These are phyloP conservation scores for Brachionus calyciflorus DNA, from an alignment of 1,140 invertebrate genomes.

Conservation along the genomic window DNA sequence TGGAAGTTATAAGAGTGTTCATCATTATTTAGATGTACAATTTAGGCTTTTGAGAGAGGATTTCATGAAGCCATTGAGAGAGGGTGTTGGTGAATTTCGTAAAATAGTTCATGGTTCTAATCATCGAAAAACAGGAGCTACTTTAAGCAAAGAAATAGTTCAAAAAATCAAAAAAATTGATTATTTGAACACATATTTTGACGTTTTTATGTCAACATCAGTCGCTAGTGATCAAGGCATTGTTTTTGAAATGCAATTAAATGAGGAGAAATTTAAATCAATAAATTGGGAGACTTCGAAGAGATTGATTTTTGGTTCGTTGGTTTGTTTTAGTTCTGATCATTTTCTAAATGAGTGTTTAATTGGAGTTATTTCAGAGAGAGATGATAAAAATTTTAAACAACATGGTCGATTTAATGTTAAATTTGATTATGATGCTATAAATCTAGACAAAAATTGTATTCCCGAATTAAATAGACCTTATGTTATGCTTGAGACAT, in stretches of 20 bases:
- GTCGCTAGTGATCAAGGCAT: slow-evolving; percentile 36
- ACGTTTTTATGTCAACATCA: neutral
- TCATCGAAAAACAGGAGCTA: neutral
- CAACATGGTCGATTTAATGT: slow-evolving; percentile 12
- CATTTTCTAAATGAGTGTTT: slow-evolving; percentile 35
- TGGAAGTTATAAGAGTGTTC: slow-evolving; percentile 66
- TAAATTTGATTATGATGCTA: slow-evolving; percentile 10
- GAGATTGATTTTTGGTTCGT: slow-evolving; percentile 66
- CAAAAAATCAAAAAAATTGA: slow-evolving; percentile 3
- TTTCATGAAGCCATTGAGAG: slow-evolving; percentile 58
- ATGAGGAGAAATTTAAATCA: slow-evolving; percentile 29
- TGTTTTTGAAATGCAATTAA: slow-evolving; percentile 48
- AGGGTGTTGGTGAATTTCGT: slow-evolving; percentile 55
- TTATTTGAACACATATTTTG: slow-evolving; percentile 38
- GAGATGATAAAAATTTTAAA: slow-evolving; percentile 11
- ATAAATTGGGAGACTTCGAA: slow-evolving; percentile 57
- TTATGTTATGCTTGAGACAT: slow-evolving; percentile 60
- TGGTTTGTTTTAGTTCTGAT: slow-evolving; percentile 30
- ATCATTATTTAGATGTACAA: slow-evolving; percentile 74
- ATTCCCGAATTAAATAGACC: neutral
- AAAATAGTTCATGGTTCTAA: neutral
- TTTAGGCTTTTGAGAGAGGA: slow-evolving; percentile 74
- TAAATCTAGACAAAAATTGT: neutral
- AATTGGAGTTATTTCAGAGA: slow-evolving; percentile 11
- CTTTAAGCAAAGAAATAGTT: neutral